Conservation (phyloP, 2,113 vertebrate species). For the Thoracochromis brauschi region DNA sequence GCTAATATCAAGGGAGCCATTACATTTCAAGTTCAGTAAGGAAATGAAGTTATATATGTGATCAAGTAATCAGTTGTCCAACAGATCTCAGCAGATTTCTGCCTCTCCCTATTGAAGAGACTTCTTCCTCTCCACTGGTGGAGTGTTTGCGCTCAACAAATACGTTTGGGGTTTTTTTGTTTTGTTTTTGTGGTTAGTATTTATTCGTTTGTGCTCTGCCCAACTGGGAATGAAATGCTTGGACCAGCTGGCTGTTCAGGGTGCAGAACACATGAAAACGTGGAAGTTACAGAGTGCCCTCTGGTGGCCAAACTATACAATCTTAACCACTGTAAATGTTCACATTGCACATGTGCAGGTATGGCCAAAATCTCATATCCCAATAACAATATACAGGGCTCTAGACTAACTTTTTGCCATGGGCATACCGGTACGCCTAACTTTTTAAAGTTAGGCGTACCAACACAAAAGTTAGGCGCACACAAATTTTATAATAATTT, state of each 20-base stretch:
- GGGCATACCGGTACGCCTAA: no score
- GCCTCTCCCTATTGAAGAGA: not conserved
- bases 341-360: not conserved
- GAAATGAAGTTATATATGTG: not conserved
- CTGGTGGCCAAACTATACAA: not conserved
- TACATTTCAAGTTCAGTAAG: not conserved
- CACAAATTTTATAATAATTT: no score
- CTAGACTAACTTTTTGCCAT: no score
- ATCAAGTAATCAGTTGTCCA: not conserved
- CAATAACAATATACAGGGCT: not conserved
- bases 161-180: rapidly evolving
- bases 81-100: not conserved
- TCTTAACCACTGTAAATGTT: not conserved
- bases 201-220: rapidly evolving
- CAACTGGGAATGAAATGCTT: not conserved
- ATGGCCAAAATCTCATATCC: not conserved
- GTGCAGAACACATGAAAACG: not conserved
- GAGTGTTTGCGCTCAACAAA: no score
- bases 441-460: no score
- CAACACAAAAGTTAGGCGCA: no score
- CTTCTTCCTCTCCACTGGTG: not conserved
- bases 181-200: not conserved
- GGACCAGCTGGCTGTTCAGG: not conserved
- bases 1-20: not conserved
- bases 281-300: not conserved